These are phyloP conservation scores for human DNA, from an alignment of 2,113 vertebrate genomes.

Conservation along the genomic window DNA sequence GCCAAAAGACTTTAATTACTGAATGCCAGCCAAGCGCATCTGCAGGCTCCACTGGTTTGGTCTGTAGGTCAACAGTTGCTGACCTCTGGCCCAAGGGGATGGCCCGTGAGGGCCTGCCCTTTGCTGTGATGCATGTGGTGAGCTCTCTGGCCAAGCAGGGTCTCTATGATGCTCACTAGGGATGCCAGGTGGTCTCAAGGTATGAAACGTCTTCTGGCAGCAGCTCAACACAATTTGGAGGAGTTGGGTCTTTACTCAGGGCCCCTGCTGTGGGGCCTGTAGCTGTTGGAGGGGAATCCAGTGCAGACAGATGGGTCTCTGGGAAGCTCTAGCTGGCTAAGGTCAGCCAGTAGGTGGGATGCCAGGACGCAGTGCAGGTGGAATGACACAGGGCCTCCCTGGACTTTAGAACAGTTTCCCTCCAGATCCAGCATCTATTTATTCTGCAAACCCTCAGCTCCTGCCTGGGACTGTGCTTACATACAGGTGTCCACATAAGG, in stretches of 20 bases:
- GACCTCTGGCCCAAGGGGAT: neutral
- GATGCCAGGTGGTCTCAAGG: neutral
- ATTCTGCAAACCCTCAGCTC: too few species aligned
- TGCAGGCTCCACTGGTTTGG: neutral
- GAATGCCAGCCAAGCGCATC: accelerated
- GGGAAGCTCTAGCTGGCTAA: neutral
- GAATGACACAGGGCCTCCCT: neutral
- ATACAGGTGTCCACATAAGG: accelerated
- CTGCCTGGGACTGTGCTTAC: neutral
- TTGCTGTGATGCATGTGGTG: neutral
- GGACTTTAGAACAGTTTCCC: neutral
- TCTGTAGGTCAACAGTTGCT: accelerated
- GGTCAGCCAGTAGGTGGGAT: neutral
- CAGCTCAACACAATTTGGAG: neutral
- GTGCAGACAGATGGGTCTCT: neutral
- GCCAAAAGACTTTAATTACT: accelerated
- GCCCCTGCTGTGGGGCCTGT: neutral
- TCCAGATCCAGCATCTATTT: accelerated
- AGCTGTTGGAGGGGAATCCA: accelerated
- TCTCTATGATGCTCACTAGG: accelerated
- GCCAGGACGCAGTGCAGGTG: accelerated
- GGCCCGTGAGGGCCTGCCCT: neutral
- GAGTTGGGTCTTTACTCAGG: neutral
- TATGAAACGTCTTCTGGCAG: accelerated
- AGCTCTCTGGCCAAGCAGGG: neutral